Percentiles rank a stretch among this genome's conserved stretches.
Evolutionary conservation across 2,888 invertebrate species (phyloP).

Genomic region (Euphydryas editha): DNA sequence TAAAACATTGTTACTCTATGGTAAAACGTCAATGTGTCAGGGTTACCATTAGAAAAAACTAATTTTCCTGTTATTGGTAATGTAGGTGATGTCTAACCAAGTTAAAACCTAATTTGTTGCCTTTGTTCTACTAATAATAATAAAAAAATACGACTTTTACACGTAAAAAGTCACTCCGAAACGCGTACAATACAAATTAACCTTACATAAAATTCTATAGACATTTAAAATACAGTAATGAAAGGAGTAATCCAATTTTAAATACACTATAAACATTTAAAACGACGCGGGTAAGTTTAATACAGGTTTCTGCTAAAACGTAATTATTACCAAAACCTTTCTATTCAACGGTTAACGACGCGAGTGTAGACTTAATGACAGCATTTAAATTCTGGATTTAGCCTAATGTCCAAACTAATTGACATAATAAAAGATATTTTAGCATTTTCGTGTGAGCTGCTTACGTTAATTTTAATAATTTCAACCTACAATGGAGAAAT

Average conservation of each 20-base stretch:
- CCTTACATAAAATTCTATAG: neutral
- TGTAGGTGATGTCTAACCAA: no score
- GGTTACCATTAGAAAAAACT: no score
- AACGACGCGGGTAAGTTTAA: constrained; percentile 2
- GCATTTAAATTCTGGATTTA: constrained; percentile 30
- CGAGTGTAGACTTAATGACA: constrained; percentile 24
- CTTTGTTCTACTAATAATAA: neutral
- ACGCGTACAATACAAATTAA: neutral
- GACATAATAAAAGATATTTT: constrained; percentile 25
- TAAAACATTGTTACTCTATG: no score
- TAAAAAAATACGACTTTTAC: neutral
- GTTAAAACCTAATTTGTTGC: no score
- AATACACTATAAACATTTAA: constrained; percentile 15
- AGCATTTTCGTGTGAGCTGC: constrained; percentile 2
- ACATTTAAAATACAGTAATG: neutral
- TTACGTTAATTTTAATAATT: constrained; percentile 4
- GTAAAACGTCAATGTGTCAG: no score
- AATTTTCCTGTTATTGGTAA: no score
- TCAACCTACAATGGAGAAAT: neutral
- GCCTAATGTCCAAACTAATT: constrained; percentile 28
- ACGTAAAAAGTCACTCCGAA: neutral
- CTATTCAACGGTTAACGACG: constrained; percentile 24
- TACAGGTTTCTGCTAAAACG: constrained; percentile 15
- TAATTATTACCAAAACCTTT: constrained; percentile 29
- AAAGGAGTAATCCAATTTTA: neutral